Base-by-base conservation (phyloP, 1,140 invertebrate species). In the Leptinotarsa undecemlineata region DNA sequence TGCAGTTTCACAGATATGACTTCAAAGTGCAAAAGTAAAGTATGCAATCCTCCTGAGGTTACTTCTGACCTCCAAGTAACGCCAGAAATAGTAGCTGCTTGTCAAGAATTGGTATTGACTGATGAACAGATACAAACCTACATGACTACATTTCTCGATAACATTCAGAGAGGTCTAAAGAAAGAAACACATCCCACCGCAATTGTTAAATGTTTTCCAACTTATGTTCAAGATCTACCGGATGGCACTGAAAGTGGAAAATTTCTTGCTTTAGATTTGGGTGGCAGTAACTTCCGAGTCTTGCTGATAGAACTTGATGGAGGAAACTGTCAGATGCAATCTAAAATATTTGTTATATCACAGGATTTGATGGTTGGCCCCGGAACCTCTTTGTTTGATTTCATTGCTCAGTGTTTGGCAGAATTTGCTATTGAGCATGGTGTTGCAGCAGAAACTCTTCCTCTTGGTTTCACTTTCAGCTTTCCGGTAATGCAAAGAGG, bases 281-380 rank as follows among this genome's bases (percentile, higher is more conserved):
- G 98, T 48, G 98, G 98, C 1, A 99, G 98, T n/a, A 99, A 99
- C 86, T 99, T 99, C 87, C 91, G 98, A 75, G 97, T 99, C 6
- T 87, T 99, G 26, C 88, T 99, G 3, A 96, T 99, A 79, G 92
- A 95, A 71, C 87, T 99, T 61, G 89, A 93, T 60, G 92, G 91
- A 23, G 90, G 92, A 79, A 90, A 91, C 73, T 95, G 94, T 81
- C 91, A 93, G 76, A 98, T 99, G 93, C 92, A 96, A 81, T 97
- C 96, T 63, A 97, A 98, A 87, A 98, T 99, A 78, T 99, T 95
- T 85, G 94, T 96, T 8, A 95, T 99, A 81, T 96, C 98, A 48
- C 92, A 97, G 84, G 90, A 92, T 75, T 91, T 99, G 57, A 99
- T 99, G 97, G 85, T 93, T 74, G 97, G 97, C 4, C 90, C 93